Conservation (phyloP, 1,140 invertebrate genomes). For the Andrena cerasifolii region DNA sequence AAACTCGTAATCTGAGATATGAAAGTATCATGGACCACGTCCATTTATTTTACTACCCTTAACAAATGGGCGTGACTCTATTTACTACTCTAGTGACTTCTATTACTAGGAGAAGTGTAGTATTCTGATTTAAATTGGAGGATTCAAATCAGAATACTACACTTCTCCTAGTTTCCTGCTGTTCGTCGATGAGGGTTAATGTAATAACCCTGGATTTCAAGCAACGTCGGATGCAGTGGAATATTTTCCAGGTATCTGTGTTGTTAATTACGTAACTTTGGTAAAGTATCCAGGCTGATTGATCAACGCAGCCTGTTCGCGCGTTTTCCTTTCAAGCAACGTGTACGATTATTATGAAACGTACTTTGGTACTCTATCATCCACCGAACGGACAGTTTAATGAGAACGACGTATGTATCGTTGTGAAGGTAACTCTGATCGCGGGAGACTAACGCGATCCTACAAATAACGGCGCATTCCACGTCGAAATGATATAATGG, state of each 20-base stretch:
- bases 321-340: conserved; percentile 9
- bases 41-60: too few species aligned
- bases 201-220: too few species aligned
- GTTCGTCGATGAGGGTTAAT: too few species aligned
- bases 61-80: too few species aligned
- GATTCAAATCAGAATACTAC: too few species aligned
- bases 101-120: too few species aligned
- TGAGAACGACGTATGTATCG: neutral
- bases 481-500: neutral
- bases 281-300: neutral
- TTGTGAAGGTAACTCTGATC: neutral
- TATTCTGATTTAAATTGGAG: too few species aligned
- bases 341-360: conserved; percentile 10
- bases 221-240: neutral
- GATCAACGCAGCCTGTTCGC: neutral
- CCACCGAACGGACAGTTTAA: neutral
- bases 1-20: too few species aligned
- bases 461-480: neutral
- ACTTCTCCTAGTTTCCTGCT: too few species aligned
- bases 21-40: too few species aligned
- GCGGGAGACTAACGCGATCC: neutral
- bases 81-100: too few species aligned
- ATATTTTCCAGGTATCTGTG: neutral
- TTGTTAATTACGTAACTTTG: neutral
- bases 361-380: neutral